Conservation (phyloP, 2,888 invertebrate species). For the Apodemia duryi region DNA sequence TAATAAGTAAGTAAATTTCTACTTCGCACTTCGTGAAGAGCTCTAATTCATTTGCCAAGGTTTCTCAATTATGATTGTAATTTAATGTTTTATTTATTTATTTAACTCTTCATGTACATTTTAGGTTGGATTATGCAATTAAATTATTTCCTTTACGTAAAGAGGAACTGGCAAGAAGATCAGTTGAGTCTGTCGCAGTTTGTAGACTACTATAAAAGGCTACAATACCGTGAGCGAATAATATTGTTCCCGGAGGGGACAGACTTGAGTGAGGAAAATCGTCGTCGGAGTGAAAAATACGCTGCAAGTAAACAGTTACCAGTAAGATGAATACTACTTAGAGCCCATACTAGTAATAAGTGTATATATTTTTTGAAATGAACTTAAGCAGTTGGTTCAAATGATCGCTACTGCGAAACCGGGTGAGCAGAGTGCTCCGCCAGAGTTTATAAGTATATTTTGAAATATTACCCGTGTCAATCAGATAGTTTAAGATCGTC, state of each 20-base stretch:
- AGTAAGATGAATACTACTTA: slow-evolving; percentile 42
- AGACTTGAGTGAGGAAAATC: slow-evolving; percentile 85
- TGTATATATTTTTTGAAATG: no score
- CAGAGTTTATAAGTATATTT: no score
- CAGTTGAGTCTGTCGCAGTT: slow-evolving; percentile 82
- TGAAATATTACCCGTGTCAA: no score
- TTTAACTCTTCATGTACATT: no score
- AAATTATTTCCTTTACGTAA: slow-evolving; percentile 90
- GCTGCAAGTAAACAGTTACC: slow-evolving; percentile 84
- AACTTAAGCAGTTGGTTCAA: no score
- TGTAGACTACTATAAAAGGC: slow-evolving; percentile 85
- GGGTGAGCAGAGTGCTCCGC: no score
- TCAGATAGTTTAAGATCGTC: no score
- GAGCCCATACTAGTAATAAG: no score
- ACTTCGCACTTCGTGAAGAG: no score
- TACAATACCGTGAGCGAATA: slow-evolving; percentile 83
- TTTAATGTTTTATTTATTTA: slow-evolving; percentile 23
- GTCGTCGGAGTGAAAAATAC: slow-evolving; percentile 83
- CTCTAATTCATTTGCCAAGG: no score
- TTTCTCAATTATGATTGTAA: neutral
- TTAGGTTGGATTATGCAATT: slow-evolving; percentile 93
- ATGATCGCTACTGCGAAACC: no score
- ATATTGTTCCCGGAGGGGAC: slow-evolving; percentile 95
- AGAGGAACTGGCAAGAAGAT: slow-evolving; percentile 90
- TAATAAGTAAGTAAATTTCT: no score